Evolutionary conservation across 1,140 invertebrate genomes (phyloP), one percentile per base, ranked within the genome.

Genomic region (Drosophila miranda): DNA sequence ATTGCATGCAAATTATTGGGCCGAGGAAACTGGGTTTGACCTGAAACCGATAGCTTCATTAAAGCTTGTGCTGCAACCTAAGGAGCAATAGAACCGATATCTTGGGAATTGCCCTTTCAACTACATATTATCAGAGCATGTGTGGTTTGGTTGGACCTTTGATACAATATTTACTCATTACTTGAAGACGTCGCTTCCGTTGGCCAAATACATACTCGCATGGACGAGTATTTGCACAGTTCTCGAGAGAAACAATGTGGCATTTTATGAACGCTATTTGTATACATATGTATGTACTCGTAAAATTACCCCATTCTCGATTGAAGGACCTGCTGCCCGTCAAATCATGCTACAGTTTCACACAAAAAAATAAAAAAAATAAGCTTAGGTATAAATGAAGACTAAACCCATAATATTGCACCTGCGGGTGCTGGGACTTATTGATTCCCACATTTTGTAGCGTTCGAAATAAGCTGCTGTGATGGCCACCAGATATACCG

Each of bases 101-200:
- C 61, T 38, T 30, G 28, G 21, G 14, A 19, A 68, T 13, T 54
- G 16, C 43, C 4, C 23, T 21, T 46, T 23, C 19, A 54, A 28
- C 42, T 34, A 6, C 30, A 51, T 34, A 14, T 51, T 38, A 55
- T 43, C 26, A 19, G 19, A 34, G 2, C 48, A 11, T 41, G 42
- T 55, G 38, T 30, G 13, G 43, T 34, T 41, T 41, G 21, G 13
- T 34, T 28, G 45, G 9, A 42, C 44, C 41, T n/a, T 67, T 28
- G 38, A 14, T 13, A 11, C 34, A 38, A 38, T 78, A 78, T 83
- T 83, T 80, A 57, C 81, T 64, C 67, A 69, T 84, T 84, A 84
- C 73, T 53, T 60, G 19, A 62, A 73, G 59, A 9, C 46, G 42
- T 68, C 28, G 28, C 64, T 83, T 83, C 79, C 79, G 66, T 21